phyloP scores from a whole-genome alignment of 2,888 invertebrate genomes.

The Aspidiotus rigidus region DNA sequence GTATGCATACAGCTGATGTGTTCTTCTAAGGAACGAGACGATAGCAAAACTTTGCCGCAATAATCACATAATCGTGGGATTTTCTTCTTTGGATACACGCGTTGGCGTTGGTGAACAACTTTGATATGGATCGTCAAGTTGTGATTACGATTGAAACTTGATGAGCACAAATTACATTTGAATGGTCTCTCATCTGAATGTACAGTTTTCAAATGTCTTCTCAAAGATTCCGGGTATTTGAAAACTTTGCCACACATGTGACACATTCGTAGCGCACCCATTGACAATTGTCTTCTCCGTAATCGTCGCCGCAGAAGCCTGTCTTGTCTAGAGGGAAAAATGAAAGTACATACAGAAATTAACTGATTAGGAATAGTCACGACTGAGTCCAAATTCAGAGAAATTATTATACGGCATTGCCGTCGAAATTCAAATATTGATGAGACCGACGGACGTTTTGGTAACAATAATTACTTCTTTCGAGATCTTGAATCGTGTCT shows the following conservation, averaged over 20 bases:
- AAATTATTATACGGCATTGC: no score
- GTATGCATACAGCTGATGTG: constrained; percentile 29
- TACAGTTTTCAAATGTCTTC: constrained; percentile 26
- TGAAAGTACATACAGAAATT: no score
- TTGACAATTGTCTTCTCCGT: constrained; percentile 2
- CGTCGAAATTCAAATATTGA: no score
- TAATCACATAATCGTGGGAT: constrained; percentile 25
- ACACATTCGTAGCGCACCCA: constrained; percentile 20
- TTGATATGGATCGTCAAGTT: constrained; percentile 29
- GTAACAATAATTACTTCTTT: no score
- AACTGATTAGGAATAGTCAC: no score
- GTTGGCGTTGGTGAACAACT: constrained; percentile 24
- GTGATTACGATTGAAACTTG: constrained; percentile 29
- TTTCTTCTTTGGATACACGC: constrained; percentile 18
- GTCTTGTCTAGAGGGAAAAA: no score
- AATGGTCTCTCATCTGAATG: constrained; percentile 28
- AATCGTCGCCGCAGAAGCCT: not conserved
- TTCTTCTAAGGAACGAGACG: constrained; percentile 22
- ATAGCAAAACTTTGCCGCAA: constrained; percentile 25
- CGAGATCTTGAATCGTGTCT: no score
- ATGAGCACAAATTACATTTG: constrained; percentile 22
- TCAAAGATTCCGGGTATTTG: constrained; percentile 24
- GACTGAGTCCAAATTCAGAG: no score
- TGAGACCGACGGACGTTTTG: no score
- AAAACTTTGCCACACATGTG: constrained; percentile 28